These are phyloP conservation scores for Oxygymnocypris stewartii DNA, from an alignment of 2,113 vertebrate genomes.

Conservation along the genomic window DNA sequence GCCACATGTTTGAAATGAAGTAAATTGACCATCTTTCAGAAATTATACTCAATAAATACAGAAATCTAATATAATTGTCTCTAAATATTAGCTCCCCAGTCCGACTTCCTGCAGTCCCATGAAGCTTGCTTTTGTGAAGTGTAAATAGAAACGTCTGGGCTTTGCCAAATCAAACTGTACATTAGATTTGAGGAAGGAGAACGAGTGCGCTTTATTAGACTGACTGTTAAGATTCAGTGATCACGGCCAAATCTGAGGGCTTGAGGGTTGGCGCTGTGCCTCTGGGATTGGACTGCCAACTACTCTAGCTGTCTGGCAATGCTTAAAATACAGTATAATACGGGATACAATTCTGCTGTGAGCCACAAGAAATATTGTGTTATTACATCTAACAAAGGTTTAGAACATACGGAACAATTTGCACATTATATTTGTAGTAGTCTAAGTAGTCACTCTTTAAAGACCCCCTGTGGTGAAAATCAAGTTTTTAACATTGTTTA, in stretches of 20 bases:
- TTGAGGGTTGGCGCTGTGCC: conserved; percentile 56
- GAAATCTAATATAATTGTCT: conserved; percentile 76
- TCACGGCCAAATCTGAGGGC: conserved; percentile 64
- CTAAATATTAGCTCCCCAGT: conserved; percentile 73
- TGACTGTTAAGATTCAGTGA: conserved; percentile 67
- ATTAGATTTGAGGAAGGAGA: conserved; percentile 64
- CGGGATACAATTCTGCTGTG: neutral
- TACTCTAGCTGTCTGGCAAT: conserved; percentile 49
- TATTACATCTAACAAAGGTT: neutral
- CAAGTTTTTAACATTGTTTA: no score
- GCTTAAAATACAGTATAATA: neutral
- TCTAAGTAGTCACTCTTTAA: no score
- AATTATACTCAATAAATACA: conserved; percentile 72
- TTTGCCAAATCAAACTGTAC: conserved; percentile 70
- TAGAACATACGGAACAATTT: neutral
- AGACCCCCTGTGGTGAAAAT: neutral
- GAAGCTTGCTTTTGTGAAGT: conserved; percentile 67
- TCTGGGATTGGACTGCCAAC: conserved; percentile 53
- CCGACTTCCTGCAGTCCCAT: conserved; percentile 63
- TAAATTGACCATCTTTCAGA: conserved; percentile 61
- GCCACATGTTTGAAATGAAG: conserved; percentile 69
- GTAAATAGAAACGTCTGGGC: conserved; percentile 67
- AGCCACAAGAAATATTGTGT: neutral
- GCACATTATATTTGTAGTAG: neutral
- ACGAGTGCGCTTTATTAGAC: conserved; percentile 70